These are phyloP conservation scores for Alligator mississippiensis DNA, from an alignment of 2,113 vertebrate species.

Conservation along the genomic window DNA sequence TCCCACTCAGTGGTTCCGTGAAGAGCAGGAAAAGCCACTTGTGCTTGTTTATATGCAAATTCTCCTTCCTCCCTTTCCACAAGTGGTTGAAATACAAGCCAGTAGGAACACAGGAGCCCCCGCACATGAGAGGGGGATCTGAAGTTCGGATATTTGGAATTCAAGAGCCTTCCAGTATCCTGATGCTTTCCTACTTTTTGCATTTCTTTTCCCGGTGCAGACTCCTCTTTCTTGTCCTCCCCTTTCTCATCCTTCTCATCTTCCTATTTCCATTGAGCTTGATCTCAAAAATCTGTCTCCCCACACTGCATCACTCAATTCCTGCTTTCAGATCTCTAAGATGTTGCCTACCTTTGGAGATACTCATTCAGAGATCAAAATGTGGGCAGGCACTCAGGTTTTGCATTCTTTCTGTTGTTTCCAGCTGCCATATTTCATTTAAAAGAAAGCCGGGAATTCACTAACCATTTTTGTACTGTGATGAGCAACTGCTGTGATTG, in stretches of 20 bases:
- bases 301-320: neutral
- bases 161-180: neutral
- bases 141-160: neutral
- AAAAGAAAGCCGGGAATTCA: accelerated
- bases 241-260: neutral
- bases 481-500: neutral
- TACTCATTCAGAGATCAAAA: neutral
- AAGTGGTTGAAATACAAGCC: neutral
- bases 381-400: neutral
- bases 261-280: neutral
- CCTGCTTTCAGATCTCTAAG: neutral
- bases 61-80: no score
- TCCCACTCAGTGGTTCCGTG: neutral
- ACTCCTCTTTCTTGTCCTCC: neutral
- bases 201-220: neutral
- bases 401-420: neutral
- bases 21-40: neutral
- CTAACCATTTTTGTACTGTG: neutral
- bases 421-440: neutral
- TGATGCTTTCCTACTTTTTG: neutral
- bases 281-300: neutral
- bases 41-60: no score
- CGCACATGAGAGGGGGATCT: neutral
- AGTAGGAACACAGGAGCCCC: neutral
- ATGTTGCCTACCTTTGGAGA: neutral